Evolutionary conservation across 2,797 vertebrate species (phyloP).

Genomic region (Odontamblyopus rebecca): DNA sequence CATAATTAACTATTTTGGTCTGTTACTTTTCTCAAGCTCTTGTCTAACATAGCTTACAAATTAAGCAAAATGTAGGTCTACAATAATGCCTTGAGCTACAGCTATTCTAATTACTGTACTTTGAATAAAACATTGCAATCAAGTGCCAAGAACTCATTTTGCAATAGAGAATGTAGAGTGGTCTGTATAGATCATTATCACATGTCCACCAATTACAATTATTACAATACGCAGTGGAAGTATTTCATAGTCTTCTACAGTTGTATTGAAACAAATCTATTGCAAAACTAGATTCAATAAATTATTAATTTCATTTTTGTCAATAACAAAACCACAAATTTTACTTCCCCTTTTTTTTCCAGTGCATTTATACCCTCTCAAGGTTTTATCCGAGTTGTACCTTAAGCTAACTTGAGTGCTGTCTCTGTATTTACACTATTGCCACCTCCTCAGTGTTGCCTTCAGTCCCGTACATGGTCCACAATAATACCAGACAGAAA

Average conservation of each 20-base stretch:
- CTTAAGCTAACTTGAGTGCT: neutral
- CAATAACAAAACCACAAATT: neutral
- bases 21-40: neutral
- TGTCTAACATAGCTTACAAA: neutral
- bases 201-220: neutral
- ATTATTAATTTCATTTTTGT: neutral
- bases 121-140: constrained; percentile 2
- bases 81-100: neutral
- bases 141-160: constrained; percentile 5
- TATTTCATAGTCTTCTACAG: neutral
- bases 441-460: constrained; percentile 18
- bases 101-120: neutral
- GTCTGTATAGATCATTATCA: neutral
- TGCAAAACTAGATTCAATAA: neutral
- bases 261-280: neutral
- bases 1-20: neutral
- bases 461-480: constrained; percentile 16
- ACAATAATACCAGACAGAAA: constrained; percentile 37
- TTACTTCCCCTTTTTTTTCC: neutral
- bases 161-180: neutral
- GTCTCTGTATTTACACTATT: constrained; percentile 17
- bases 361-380: neutral
- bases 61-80: neutral
- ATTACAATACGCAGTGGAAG: neutral
- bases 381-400: neutral